Evolutionary conservation across 2,113 vertebrate genomes (phyloP).

Genomic region (Cyanistes caeruleus): DNA sequence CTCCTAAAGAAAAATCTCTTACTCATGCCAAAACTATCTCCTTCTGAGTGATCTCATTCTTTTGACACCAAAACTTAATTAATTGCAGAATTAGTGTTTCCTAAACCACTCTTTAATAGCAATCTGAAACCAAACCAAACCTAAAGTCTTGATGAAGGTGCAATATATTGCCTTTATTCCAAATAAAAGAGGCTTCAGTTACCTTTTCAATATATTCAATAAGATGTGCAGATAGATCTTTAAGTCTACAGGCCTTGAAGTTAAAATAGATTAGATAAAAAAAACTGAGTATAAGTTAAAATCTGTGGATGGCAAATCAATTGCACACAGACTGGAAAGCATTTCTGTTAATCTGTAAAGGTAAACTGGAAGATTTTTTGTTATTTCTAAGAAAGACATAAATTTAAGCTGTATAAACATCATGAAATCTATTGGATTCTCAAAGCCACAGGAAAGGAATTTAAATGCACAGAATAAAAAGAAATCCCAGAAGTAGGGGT

Average conservation of each 20-base stretch:
- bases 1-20: neutral
- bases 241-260: neutral
- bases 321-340: neutral
- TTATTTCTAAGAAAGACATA: neutral
- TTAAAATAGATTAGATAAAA: neutral
- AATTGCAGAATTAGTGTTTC: neutral
- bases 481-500: neutral
- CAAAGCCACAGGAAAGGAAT: neutral
- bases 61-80: neutral
- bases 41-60: neutral
- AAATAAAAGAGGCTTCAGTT: neutral
- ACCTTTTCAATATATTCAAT: neutral
- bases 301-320: neutral
- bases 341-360: neutral
- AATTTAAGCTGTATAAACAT: neutral
- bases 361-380: neutral
- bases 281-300: neutral
- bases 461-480: neutral
- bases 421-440: neutral
- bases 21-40: neutral
- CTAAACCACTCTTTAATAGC: neutral
- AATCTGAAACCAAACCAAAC: neutral
- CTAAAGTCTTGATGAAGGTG: neutral
- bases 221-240: neutral
- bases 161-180: neutral